phyloP scores from a whole-genome alignment of 2,888 invertebrate species.

The Gnatocerus cornutus region DNA sequence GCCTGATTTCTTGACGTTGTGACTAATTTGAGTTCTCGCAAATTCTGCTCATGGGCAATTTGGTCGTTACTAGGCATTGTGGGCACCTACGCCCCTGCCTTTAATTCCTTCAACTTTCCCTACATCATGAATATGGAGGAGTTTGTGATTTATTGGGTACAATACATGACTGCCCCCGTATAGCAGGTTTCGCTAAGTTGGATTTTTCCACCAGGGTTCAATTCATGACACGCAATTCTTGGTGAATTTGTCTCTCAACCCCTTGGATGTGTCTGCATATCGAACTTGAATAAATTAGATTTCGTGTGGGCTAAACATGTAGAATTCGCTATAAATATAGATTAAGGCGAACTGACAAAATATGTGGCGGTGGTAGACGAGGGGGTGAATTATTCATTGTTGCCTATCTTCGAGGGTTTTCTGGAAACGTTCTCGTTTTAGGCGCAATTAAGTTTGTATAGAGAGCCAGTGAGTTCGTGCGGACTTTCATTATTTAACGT shows the following conservation, averaged over 20 bases:
- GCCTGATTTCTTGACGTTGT: background rate
- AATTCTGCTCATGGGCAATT: background rate
- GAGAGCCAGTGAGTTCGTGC: slow-evolving; percentile 17
- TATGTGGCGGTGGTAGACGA: slow-evolving; percentile 5
- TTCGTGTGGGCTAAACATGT: slow-evolving; percentile 40
- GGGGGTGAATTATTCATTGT: slow-evolving; percentile 42
- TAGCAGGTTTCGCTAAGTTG: slow-evolving; percentile 51
- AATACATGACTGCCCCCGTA: slow-evolving; percentile 50
- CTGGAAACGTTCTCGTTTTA: slow-evolving; percentile 9
- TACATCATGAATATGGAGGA: slow-evolving; percentile 44
- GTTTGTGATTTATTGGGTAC: slow-evolving; percentile 54
- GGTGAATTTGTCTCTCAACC: slow-evolving; percentile 31
- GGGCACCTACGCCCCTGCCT: slow-evolving; percentile 33
- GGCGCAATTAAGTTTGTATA: slow-evolving; percentile 11
- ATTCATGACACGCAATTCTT: slow-evolving; percentile 41
- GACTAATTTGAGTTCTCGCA: too few species aligned
- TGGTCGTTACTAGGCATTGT: background rate
- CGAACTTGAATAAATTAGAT: slow-evolving; percentile 35
- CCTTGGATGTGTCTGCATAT: slow-evolving; percentile 19
- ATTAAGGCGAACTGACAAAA: slow-evolving; percentile 33
- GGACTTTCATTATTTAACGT: slow-evolving; percentile 22
- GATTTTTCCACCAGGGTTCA: slow-evolving; percentile 48
- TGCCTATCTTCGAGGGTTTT: slow-evolving; percentile 18
- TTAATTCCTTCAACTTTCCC: slow-evolving; percentile 32
- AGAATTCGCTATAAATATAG: slow-evolving; percentile 33